phyloP scores from a whole-genome alignment of 2,113 vertebrate genomes.

The Peromyscus maniculatus region DNA sequence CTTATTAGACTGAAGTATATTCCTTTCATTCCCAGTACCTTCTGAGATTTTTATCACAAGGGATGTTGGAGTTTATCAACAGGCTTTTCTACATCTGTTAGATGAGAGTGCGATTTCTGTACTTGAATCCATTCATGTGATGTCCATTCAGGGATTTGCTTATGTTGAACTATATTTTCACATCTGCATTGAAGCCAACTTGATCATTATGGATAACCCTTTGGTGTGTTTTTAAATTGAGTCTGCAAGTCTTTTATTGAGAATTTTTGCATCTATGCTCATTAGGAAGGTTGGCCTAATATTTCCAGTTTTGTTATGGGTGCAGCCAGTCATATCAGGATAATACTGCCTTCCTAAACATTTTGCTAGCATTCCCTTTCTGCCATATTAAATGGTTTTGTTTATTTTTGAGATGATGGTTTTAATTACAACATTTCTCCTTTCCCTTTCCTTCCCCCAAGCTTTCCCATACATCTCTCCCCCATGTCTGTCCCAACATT shows the following conservation, averaged over 20 bases:
- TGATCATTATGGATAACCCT: neutral
- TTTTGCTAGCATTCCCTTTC: neutral
- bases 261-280: neutral
- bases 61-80: neutral
- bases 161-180: neutral
- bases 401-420: neutral
- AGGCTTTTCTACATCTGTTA: neutral
- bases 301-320: neutral
- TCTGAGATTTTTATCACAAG: neutral
- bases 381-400: neutral
- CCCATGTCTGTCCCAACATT: neutral
- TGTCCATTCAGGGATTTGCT: neutral
- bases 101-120: neutral
- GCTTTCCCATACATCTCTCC: neutral
- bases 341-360: neutral
- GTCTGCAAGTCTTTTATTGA: neutral
- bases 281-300: neutral
- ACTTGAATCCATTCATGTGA: neutral
- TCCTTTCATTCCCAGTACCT: neutral
- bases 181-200: neutral
- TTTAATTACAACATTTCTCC: neutral
- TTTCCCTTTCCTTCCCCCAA: neutral
- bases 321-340: neutral
- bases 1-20: neutral
- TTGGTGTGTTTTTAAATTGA: neutral